Conservation (phyloP, 2,888 invertebrate genomes). For the Microctonus aethiopoides region DNA sequence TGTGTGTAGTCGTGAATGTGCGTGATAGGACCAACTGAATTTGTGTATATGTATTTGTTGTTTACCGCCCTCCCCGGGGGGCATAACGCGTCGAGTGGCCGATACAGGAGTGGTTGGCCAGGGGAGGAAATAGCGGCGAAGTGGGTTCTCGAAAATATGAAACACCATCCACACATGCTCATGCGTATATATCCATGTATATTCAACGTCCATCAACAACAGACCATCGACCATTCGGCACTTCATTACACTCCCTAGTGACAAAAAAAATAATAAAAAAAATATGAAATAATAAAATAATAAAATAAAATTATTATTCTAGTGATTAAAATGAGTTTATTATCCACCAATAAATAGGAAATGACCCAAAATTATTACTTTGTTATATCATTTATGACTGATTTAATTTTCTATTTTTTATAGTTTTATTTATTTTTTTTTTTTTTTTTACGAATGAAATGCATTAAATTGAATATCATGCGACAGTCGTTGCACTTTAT, state of each 20-base stretch:
- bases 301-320: background rate
- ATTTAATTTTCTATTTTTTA: background rate
- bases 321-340: background rate
- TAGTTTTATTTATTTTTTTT: background rate
- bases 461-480: background rate
- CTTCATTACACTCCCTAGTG: slow-evolving; percentile 20
- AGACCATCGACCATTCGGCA: slow-evolving; percentile 11
- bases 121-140: slow-evolving; percentile 13
- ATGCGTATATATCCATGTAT: slow-evolving; percentile 9
- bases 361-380: background rate
- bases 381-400: background rate
- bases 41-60: slow-evolving; percentile 10
- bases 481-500: background rate
- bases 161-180: slow-evolving; percentile 21
- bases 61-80: slow-evolving; percentile 22
- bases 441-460: background rate
- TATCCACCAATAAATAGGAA: background rate
- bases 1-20: background rate
- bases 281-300: too few species aligned
- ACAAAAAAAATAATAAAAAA: background rate
- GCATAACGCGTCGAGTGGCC: slow-evolving; percentile 26
- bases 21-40: background rate
- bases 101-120: slow-evolving; percentile 25
- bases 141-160: slow-evolving; percentile 32
- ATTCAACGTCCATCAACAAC: slow-evolving; percentile 19